Evolutionary conservation across 2,113 vertebrate genomes (phyloP).

Genomic region (Centropristis striata): DNA sequence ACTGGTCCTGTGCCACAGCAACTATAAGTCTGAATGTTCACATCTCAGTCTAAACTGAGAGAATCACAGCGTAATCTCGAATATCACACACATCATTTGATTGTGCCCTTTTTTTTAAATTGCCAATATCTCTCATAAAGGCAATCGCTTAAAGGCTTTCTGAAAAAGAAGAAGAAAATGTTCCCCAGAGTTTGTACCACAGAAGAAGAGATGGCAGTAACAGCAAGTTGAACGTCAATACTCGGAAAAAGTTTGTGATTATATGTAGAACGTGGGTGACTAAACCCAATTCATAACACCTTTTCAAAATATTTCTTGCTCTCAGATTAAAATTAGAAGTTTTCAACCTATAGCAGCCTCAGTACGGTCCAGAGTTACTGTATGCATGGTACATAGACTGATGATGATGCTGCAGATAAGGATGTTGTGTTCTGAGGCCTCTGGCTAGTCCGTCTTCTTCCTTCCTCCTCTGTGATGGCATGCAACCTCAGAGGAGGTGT

Average conservation of each 20-base stretch:
- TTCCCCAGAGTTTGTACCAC: not conserved
- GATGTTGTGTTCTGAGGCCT: constrained; percentile 39
- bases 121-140: not conserved
- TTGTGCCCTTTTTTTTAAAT: not conserved
- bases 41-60: constrained; percentile 18
- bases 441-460: constrained; percentile 32
- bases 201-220: not conserved
- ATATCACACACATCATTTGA: not conserved
- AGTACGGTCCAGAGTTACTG: not conserved
- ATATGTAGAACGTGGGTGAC: not conserved
- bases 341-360: not conserved
- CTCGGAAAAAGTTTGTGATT: not conserved
- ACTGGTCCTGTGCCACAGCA: not conserved
- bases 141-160: not conserved
- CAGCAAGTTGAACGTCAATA: constrained; percentile 3
- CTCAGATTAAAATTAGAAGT: constrained; percentile 12
- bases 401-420: constrained; percentile 52
- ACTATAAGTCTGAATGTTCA: constrained; percentile 23
- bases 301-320: not conserved
- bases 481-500: constrained; percentile 57
- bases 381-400: not conserved
- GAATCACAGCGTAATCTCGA: constrained; percentile 37
- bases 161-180: constrained; percentile 27
- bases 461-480: constrained; percentile 71
- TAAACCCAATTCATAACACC: not conserved